phyloP scores from a whole-genome alignment of 2,888 invertebrate genomes.

The Pogonocherus hispidulus region DNA sequence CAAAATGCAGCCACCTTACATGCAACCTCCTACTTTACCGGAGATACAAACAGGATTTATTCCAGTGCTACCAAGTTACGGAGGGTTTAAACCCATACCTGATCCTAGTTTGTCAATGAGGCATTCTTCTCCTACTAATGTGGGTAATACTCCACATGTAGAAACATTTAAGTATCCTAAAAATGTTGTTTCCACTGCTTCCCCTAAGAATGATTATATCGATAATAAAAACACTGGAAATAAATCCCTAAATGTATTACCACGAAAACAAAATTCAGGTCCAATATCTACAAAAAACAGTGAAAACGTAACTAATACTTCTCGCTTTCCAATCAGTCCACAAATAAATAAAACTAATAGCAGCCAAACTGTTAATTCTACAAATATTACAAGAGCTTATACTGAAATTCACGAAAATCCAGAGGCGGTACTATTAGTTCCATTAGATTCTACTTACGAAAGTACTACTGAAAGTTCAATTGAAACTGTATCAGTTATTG shows the following conservation, averaged over 20 bases:
- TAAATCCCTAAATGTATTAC: not conserved
- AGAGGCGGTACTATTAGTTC: constrained; percentile 3
- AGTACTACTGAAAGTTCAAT: constrained; percentile 3
- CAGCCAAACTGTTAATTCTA: not conserved
- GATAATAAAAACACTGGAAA: not conserved
- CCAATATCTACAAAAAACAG: not conserved
- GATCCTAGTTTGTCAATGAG: constrained; percentile 33
- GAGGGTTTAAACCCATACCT: constrained; percentile 80
- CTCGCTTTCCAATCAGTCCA: not conserved
- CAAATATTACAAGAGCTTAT: too few relatives aligned
- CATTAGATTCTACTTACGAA: constrained; percentile 5
- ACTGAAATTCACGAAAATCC: not conserved
- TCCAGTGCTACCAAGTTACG: constrained; percentile 80
- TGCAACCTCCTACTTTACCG: constrained; percentile 68
- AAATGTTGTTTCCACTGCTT: not conserved
- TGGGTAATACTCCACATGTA: constrained; percentile 10
- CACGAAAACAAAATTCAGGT: not conserved
- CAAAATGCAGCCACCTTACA: constrained; percentile 21
- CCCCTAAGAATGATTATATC: not conserved
- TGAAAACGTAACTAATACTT: not conserved
- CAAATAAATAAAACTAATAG: not conserved
- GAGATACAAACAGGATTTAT: constrained; percentile 84
- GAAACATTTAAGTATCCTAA: constrained; percentile 10
- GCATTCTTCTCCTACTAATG: constrained; percentile 30
- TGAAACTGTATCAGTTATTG: constrained; percentile 26